Evolutionary conservation across 2,888 invertebrate genomes (phyloP).

Genomic region (Petrophora chlorosata): DNA sequence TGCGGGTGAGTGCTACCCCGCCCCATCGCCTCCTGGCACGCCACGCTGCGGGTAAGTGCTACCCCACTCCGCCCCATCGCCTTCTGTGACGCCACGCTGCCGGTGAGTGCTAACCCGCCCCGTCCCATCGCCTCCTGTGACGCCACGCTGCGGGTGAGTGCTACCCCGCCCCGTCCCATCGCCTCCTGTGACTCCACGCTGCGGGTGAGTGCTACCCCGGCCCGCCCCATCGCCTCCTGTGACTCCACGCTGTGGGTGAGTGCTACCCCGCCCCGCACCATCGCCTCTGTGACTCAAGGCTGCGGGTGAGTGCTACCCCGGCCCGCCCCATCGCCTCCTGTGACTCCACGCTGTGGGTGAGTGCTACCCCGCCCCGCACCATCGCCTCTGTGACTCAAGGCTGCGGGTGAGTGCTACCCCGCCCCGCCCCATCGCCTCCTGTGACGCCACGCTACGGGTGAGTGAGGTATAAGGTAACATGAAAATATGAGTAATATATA

Average conservation of each 20-base stretch:
- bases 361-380: conserved; percentile 82
- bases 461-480: too few species aligned
- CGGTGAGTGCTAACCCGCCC: conserved; percentile 91
- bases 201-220: too few species aligned
- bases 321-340: conserved; percentile 97
- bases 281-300: conserved; percentile 93
- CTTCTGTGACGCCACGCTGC: conserved; percentile 90
- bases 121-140: conserved; percentile 99
- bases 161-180: conserved; percentile 88
- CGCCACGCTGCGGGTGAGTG: conserved; percentile 80
- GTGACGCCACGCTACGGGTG: conserved; percentile 87
- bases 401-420: too few species aligned
- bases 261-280: conserved; percentile 93
- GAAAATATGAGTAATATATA: too few species aligned
- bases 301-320: conserved; percentile 88
- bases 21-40: background rate
- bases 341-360: conserved; percentile 86
- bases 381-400: too few species aligned
- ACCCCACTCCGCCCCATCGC: conserved; percentile 91
- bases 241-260: conserved; percentile 85
- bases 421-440: conserved; percentile 95
- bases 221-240: conserved; percentile 98
- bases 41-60: too few species aligned
- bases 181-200: too few species aligned
- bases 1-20: conserved; percentile 87